These are phyloP conservation scores for Pseudococcus jackbeardsleyi DNA, from an alignment of 2,888 invertebrate species.

Conservation along the genomic window DNA sequence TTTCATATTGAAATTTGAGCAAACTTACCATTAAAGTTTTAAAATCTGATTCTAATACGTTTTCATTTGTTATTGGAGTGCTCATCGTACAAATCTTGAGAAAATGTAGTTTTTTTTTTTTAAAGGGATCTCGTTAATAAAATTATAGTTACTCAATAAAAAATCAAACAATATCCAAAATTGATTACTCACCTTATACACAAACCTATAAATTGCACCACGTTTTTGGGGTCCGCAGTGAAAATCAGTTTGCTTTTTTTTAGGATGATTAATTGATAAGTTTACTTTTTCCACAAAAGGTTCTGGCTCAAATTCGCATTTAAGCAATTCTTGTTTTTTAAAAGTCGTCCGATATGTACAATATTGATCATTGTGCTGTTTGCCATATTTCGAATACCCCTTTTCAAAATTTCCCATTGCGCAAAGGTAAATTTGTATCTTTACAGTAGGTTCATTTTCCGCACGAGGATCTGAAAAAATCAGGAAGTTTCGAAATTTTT, in stretches of 20 bases:
- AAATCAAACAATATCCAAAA: neutral
- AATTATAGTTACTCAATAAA: too few relatives aligned
- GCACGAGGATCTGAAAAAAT: too few relatives aligned
- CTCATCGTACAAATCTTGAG: neutral
- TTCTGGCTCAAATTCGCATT: neutral
- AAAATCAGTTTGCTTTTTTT: neutral
- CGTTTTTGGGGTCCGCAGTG: neutral
- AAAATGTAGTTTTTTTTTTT: neutral
- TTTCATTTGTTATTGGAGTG: neutral
- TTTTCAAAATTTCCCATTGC: neutral
- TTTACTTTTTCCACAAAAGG: neutral
- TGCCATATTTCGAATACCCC: neutral
- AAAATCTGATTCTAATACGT: neutral
- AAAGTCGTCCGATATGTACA: neutral
- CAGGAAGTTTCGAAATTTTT: neutral
- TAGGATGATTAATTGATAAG: neutral
- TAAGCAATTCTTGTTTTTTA: neutral
- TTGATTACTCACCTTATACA: neutral
- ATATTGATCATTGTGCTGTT: neutral
- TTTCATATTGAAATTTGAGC: neutral
- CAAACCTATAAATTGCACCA: neutral
- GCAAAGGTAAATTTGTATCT: neutral
- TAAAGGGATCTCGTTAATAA: neutral
- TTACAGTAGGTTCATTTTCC: too few relatives aligned
- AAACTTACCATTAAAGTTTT: neutral